phyloP scores from a whole-genome alignment of 2,797 vertebrate genomes.

The Typhlichthys eigenmanni region DNA sequence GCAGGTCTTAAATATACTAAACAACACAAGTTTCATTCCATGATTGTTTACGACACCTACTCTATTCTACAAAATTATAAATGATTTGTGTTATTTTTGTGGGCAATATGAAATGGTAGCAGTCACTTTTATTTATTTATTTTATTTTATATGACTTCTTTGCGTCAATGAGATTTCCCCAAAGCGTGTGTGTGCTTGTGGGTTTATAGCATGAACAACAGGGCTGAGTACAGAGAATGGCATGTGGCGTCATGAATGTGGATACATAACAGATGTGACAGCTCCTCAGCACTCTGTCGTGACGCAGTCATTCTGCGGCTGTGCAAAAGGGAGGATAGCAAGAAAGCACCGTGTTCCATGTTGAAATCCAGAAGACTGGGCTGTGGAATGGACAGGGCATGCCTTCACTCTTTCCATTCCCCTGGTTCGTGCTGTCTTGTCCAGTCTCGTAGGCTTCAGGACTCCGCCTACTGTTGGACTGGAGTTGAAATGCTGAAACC shows the following conservation, averaged over 20 bases:
- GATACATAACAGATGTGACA: conserved; percentile 63
- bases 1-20: too few species aligned
- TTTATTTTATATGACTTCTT: neutral
- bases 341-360: neutral
- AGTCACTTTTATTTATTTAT: neutral
- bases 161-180: conserved; percentile 35
- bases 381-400: conserved; percentile 3
- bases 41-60: too few species aligned
- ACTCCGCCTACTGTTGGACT: conserved; percentile 40
- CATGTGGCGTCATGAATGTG: conserved; percentile 61
- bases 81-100: neutral
- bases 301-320: conserved; percentile 21
- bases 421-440: conserved; percentile 8
- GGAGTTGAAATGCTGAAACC: conserved; percentile 59
- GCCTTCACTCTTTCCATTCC: neutral
- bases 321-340: neutral
- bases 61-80: too few species aligned
- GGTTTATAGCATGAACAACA: conserved; percentile 59
- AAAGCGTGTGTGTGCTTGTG: conserved; percentile 50
- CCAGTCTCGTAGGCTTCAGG: neutral
- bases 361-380: too few species aligned
- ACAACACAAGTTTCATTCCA: too few species aligned
- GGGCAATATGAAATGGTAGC: neutral
- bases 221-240: conserved; percentile 51
- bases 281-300: conserved; percentile 28